phyloP scores from a whole-genome alignment of 1,140 invertebrate species.

The Aphis gossypii region DNA sequence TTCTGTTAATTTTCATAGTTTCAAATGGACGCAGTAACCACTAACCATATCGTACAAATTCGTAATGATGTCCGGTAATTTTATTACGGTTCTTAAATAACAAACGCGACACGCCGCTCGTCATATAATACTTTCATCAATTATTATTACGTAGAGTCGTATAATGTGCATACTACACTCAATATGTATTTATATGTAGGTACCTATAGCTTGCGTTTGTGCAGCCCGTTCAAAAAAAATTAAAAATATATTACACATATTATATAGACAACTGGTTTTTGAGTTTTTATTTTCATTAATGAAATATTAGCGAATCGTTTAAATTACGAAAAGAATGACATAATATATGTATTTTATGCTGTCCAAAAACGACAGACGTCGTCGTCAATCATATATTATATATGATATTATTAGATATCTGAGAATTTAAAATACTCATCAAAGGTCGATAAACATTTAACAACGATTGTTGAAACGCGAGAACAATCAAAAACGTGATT shows the following conservation, averaged over 20 bases:
- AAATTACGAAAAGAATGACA: background rate
- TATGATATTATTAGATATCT: background rate
- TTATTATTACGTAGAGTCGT: background rate
- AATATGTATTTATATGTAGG: background rate
- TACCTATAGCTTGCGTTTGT: background rate
- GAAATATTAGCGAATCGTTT: background rate
- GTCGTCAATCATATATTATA: background rate
- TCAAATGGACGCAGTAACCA: background rate
- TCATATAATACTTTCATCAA: background rate
- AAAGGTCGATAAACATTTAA: background rate
- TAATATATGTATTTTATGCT: background rate
- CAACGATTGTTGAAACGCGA: background rate
- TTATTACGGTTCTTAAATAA: background rate
- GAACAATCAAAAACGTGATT: background rate
- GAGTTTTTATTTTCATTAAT: background rate
- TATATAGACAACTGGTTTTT: background rate
- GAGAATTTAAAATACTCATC: background rate
- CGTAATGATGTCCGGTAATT: background rate
- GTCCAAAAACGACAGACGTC: background rate
- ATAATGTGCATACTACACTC: background rate
- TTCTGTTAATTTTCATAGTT: background rate
- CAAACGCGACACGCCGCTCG: background rate
- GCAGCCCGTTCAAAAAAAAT: background rate
- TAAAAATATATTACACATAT: background rate
- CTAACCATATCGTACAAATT: background rate